Percentiles rank a stretch among this genome's conserved stretches.
Evolutionary conservation across 2,797 vertebrate species (phyloP).

Genomic region (Bradypus variegatus): DNA sequence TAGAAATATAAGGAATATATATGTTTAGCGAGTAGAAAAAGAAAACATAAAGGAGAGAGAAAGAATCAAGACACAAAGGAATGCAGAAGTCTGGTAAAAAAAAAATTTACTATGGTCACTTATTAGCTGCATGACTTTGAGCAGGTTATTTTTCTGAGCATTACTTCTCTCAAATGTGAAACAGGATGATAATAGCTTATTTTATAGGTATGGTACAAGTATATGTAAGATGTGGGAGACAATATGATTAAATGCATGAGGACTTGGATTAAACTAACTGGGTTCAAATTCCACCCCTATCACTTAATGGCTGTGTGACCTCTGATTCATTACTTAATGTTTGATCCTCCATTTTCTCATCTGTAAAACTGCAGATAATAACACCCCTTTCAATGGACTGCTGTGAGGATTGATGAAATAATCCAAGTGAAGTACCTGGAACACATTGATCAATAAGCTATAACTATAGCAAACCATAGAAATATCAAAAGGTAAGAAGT

Average conservation of each 20-base stretch:
- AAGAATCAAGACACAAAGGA: neutral
- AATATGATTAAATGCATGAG: neutral
- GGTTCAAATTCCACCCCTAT: neutral
- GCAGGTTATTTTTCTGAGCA: constrained; percentile 9
- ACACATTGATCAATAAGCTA: neutral
- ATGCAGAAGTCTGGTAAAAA: neutral
- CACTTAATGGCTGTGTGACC: neutral
- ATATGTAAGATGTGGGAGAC: neutral
- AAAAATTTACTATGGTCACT: neutral
- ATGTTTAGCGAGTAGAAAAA: neutral
- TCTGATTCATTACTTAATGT: neutral
- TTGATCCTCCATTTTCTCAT: neutral
- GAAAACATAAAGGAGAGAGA: neutral
- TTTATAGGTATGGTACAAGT: neutral
- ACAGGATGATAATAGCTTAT: neutral
- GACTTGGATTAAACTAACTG: neutral
- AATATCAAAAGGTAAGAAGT: constrained; percentile 23
- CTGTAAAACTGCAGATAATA: neutral
- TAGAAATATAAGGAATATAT: neutral
- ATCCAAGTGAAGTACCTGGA: neutral
- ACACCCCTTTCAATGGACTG: neutral
- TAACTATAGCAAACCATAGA: neutral
- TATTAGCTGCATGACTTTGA: neutral
- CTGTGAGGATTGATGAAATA: neutral
- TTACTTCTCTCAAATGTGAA: neutral